Evolutionary conservation across 2,888 invertebrate species (phyloP).

Genomic region (Abrostola tripartita): DNA sequence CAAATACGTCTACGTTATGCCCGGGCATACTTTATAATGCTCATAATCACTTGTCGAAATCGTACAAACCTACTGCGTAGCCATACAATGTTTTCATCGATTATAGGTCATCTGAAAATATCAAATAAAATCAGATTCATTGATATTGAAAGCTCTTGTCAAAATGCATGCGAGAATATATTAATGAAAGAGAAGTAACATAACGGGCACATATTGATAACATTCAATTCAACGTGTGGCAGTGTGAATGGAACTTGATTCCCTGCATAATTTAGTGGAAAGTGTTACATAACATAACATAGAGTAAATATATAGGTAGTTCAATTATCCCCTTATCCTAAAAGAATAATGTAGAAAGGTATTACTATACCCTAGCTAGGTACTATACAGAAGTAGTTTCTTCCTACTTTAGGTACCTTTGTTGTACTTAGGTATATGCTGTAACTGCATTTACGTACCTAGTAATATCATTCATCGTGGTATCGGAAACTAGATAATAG

Average conservation of each 20-base stretch:
- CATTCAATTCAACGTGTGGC: conserved; percentile 9
- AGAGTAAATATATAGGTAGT: too few species aligned
- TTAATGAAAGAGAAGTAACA: conserved; percentile 13
- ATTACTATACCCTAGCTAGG: too few species aligned
- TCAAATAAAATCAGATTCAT: conserved; percentile 6
- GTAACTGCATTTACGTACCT: too few species aligned
- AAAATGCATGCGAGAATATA: conserved; percentile 14
- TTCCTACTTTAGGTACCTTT: too few species aligned
- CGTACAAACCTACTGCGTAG: background rate
- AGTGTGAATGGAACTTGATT: background rate
- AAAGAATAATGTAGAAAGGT: too few species aligned
- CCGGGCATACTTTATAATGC: too few species aligned
- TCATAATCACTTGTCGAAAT: background rate
- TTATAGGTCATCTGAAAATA: conserved; percentile 9
- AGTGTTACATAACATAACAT: background rate
- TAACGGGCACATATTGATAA: conserved; percentile 3
- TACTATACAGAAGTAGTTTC: too few species aligned
- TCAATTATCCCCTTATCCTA: too few species aligned
- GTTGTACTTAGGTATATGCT: too few species aligned
- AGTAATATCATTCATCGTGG: too few species aligned
- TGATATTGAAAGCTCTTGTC: conserved; percentile 21
- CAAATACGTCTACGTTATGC: too few species aligned
- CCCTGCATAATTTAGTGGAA: background rate
- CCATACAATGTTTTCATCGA: background rate
- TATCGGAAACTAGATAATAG: too few species aligned